phyloP scores from a whole-genome alignment of 1,140 invertebrate species.

The Drosophila ambigua region DNA sequence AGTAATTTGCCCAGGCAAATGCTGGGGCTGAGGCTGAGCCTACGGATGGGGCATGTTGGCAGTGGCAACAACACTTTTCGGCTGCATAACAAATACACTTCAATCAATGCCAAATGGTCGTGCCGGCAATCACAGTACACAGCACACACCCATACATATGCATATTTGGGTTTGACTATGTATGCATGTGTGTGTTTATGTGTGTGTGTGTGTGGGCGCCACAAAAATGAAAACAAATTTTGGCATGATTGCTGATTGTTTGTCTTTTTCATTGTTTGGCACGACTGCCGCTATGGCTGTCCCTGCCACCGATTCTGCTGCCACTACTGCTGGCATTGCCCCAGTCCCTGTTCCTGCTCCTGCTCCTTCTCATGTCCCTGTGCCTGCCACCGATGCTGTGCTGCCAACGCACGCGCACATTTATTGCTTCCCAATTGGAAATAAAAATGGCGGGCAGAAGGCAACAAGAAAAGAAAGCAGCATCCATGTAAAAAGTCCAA shows the following conservation, averaged over 20 bases:
- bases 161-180: neutral
- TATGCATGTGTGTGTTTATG: constrained; percentile 11
- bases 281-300: constrained; percentile 34
- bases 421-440: constrained; percentile 82
- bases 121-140: constrained; percentile 67
- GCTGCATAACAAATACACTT: constrained; percentile 79
- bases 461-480: constrained; percentile 33
- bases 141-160: constrained; percentile 35
- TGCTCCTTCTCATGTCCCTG: too few relatives aligned
- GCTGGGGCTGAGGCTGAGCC: neutral
- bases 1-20: constrained; percentile 46
- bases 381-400: neutral
- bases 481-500: constrained; percentile 21
- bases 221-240: constrained; percentile 83
- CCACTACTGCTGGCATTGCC: constrained; percentile 16
- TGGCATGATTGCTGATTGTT: constrained; percentile 82
- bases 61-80: constrained; percentile 59
- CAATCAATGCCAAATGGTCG: constrained; percentile 78
- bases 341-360: too few relatives aligned
- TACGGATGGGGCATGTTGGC: constrained; percentile 10
- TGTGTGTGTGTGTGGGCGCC: constrained; percentile 59
- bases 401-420: constrained; percentile 78
- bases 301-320: constrained; percentile 4
- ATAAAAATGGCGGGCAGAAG: constrained; percentile 67
- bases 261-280: constrained; percentile 82